A percentile compares a stretch with the other conserved stretches of the same genome.
Conservation (phyloP, 2,797 vertebrate species). For the Coracias cyanogaster region DNA sequence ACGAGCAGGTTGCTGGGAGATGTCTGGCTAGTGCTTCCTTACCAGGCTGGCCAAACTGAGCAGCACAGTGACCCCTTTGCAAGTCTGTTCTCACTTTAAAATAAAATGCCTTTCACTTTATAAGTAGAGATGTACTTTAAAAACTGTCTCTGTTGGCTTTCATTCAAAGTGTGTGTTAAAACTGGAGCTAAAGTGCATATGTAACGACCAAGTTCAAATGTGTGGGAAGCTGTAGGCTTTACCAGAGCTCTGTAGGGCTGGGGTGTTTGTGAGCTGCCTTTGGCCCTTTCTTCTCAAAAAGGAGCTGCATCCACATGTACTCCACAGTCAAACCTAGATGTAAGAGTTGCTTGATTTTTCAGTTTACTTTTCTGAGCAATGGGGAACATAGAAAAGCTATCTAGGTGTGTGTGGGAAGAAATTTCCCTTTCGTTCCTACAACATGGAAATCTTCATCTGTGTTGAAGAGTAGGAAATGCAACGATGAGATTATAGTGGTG, state of each 20-base stretch:
- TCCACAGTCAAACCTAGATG: background rate
- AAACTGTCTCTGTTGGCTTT: fast-evolving
- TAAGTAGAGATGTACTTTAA: background rate
- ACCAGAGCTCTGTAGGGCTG: background rate
- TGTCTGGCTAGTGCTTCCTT: background rate
- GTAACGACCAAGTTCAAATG: background rate
- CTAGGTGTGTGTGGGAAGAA: background rate
- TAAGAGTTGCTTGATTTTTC: background rate
- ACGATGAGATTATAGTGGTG: background rate
- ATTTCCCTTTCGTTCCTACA: background rate
- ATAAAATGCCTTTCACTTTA: background rate
- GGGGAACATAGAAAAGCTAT: background rate
- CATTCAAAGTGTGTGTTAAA: background rate
- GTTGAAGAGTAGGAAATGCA: constrained; percentile 13
- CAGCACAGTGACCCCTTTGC: background rate
- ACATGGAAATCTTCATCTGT: background rate
- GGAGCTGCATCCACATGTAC: background rate
- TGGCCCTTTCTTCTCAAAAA: background rate
- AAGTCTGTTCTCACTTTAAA: background rate
- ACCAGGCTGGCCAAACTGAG: background rate
- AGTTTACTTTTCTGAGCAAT: background rate
- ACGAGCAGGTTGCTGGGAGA: background rate
- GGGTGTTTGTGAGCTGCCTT: background rate
- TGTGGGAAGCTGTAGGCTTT: background rate
- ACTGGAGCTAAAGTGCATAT: background rate